phyloP scores from a whole-genome alignment of 2,888 invertebrate genomes.

The Danaus chrysippus region DNA sequence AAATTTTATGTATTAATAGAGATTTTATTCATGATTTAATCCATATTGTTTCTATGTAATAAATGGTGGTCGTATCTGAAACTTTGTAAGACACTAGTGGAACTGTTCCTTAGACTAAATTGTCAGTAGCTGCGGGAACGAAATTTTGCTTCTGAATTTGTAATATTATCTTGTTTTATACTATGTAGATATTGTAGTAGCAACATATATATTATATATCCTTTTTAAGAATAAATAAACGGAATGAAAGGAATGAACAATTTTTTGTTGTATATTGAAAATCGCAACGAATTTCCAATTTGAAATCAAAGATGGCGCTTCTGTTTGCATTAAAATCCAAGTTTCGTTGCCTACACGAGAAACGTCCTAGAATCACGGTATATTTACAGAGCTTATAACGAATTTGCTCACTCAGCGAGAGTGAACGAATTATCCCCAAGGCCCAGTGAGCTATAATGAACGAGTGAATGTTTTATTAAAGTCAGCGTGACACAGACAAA shows the following conservation, averaged over 20 bases:
- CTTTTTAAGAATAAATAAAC: neutral
- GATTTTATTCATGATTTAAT: too few relatives aligned
- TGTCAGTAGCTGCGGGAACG: too few relatives aligned
- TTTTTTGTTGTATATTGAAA: neutral
- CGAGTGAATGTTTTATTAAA: slow-evolving; percentile 48
- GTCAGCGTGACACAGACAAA: slow-evolving; percentile 33
- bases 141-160: too few relatives aligned
- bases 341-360: slow-evolving; percentile 17
- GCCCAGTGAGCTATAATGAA: slow-evolving; percentile 43
- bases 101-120: too few relatives aligned
- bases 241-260: neutral
- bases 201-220: too few relatives aligned
- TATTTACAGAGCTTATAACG: slow-evolving; percentile 24
- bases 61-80: too few relatives aligned
- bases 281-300: neutral
- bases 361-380: slow-evolving; percentile 18
- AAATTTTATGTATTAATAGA: too few relatives aligned
- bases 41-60: too few relatives aligned
- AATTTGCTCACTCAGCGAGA: slow-evolving; percentile 25
- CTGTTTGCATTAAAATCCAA: slow-evolving; percentile 2
- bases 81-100: too few relatives aligned
- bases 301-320: slow-evolving; percentile 4
- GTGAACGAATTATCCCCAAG: slow-evolving; percentile 39
- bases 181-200: too few relatives aligned
- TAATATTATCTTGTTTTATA: too few relatives aligned